Percentiles rank a stretch among this genome's conserved stretches.
Conservation (phyloP, 2,797 vertebrate genomes). For the Pangasius macronema region DNA sequence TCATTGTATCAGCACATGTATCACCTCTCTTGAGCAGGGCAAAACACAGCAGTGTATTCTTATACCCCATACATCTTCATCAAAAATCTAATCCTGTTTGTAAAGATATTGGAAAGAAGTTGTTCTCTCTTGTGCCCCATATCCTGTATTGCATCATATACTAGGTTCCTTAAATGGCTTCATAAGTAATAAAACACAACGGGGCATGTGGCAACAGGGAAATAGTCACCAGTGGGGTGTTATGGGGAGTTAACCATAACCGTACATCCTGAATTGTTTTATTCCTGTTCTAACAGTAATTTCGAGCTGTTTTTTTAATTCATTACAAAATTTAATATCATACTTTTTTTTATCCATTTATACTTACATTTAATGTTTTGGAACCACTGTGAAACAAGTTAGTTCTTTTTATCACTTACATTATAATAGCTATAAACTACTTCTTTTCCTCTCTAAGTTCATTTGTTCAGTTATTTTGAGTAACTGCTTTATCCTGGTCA, state of each 20-base stretch:
- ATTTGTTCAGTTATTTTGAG: not conserved
- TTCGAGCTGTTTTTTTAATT: not conserved
- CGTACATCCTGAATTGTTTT: not conserved
- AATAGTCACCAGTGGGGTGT: not conserved
- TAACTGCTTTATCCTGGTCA: not conserved
- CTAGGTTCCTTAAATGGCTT: not conserved
- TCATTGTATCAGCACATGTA: not conserved
- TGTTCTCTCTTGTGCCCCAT: not conserved
- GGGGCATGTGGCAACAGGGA: not conserved
- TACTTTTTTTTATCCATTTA: not conserved
- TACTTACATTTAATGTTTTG: not conserved
- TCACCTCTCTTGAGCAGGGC: not conserved
- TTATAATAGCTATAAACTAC: not conserved
- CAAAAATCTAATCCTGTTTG: not conserved
- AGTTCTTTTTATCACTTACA: not conserved
- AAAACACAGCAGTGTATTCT: slow-evolving; percentile 3
- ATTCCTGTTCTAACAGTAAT: not conserved
- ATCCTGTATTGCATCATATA: not conserved
- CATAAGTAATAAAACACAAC: not conserved
- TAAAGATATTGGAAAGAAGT: not conserved
- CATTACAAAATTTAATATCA: not conserved
- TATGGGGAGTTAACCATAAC: not conserved
- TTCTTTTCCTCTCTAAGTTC: not conserved
- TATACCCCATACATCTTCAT: not conserved
- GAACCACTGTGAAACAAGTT: not conserved